Percentiles rank a stretch among this genome's conserved stretches.
These are phyloP conservation scores for Scarus forsteni DNA, from an alignment of 2,797 vertebrate species.

Conservation along the genomic window DNA sequence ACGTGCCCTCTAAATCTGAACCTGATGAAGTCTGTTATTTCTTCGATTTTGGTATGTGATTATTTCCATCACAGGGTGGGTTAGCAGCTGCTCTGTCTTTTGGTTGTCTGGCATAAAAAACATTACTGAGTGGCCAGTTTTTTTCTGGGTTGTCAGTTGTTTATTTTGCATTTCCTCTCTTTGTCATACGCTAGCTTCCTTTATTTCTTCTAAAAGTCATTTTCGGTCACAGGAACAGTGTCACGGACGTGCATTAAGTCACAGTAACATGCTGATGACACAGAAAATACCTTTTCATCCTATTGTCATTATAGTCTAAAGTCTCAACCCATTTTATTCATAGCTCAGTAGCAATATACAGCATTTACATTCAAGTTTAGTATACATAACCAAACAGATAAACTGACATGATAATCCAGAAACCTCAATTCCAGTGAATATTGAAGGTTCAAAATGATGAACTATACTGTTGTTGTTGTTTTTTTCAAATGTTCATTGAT, in stretches of 20 bases:
- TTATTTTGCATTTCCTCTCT: neutral
- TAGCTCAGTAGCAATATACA: too few species aligned
- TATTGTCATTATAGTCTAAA: neutral
- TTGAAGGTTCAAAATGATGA: too few species aligned
- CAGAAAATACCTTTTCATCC: neutral
- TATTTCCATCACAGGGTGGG: neutral
- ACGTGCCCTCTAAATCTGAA: too few species aligned
- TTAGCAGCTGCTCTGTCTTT: neutral
- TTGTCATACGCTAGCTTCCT: neutral
- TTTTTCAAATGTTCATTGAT: too few species aligned
- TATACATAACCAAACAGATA: too few species aligned
- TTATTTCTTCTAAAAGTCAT: neutral
- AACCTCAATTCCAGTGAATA: too few species aligned
- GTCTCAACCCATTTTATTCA: neutral
- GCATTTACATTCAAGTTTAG: too few species aligned
- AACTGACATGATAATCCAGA: too few species aligned
- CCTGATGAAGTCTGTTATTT: too few species aligned
- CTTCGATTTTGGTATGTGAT: too few species aligned
- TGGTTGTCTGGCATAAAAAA: neutral
- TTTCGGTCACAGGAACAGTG: neutral
- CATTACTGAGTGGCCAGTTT: neutral
- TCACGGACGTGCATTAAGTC: neutral
- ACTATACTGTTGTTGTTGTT: too few species aligned
- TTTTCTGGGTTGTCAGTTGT: neutral
- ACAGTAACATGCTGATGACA: too few species aligned